These are phyloP conservation scores for Taxidea taxus DNA, from an alignment of 2,113 vertebrate species.

Conservation along the genomic window DNA sequence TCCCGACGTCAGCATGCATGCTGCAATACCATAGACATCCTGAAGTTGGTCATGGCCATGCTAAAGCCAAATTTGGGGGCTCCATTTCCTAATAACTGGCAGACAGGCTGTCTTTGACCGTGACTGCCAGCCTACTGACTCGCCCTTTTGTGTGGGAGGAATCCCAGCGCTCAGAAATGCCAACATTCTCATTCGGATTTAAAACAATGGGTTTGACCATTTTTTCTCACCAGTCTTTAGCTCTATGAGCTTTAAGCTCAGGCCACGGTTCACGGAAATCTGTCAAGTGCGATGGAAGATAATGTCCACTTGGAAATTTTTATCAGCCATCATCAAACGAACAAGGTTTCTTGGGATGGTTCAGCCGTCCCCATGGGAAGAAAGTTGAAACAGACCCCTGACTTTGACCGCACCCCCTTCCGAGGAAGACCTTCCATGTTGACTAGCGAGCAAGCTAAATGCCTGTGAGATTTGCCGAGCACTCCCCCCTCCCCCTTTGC, in stretches of 20 bases:
- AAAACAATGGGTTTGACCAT: slow-evolving; percentile 5
- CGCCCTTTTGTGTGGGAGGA: background rate
- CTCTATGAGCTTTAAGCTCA: background rate
- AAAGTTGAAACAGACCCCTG: background rate
- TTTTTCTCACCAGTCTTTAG: background rate
- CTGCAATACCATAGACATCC: slow-evolving; percentile 33
- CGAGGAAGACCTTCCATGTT: background rate
- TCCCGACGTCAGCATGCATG: slow-evolving; percentile 39
- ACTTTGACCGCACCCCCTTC: background rate
- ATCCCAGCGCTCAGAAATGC: slow-evolving; percentile 21
- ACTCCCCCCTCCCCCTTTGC: background rate
- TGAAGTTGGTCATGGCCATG: slow-evolving; percentile 5
- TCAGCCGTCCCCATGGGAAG: background rate
- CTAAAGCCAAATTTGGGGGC: background rate
- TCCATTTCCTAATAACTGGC: slow-evolving; percentile 18
- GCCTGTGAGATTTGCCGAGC: background rate
- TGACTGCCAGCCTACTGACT: background rate
- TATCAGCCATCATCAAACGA: background rate
- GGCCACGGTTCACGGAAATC: background rate
- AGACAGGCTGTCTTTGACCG: background rate
- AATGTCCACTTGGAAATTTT: background rate
- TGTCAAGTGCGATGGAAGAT: background rate
- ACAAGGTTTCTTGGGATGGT: background rate
- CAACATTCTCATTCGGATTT: background rate
- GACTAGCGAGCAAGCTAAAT: background rate